Evolutionary conservation across 1,140 invertebrate species (phyloP).

Genomic region (Eupeodes corollae): DNA sequence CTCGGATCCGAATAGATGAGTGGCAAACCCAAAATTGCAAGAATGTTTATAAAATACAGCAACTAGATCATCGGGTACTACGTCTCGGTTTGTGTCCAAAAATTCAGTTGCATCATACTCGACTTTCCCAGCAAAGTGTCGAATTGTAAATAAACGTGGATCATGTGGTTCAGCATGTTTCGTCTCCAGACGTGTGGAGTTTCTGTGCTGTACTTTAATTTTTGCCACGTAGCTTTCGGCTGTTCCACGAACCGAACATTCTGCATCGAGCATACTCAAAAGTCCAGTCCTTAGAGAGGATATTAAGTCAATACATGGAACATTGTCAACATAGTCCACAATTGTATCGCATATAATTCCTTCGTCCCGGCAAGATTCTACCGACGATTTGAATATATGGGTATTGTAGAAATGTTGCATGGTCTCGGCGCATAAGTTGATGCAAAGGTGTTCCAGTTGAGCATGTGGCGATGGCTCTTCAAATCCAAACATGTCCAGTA

Average conservation of each 20-base stretch:
- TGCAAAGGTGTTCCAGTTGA: slow-evolving; percentile 85
- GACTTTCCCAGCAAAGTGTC: slow-evolving; percentile 83
- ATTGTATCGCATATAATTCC: slow-evolving; percentile 83
- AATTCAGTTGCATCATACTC: slow-evolving; percentile 84
- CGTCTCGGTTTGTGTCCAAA: slow-evolving; percentile 82
- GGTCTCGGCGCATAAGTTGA: slow-evolving; percentile 90
- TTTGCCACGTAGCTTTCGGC: slow-evolving; percentile 82
- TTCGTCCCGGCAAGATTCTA: slow-evolving; percentile 87
- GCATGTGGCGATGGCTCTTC: slow-evolving; percentile 76
- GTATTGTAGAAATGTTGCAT: slow-evolving; percentile 98
- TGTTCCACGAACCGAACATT: slow-evolving; percentile 75
- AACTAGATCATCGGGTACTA: slow-evolving; percentile 82
- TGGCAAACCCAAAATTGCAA: slow-evolving; percentile 91
- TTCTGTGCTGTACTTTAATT: slow-evolving; percentile 72
- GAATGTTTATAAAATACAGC: slow-evolving; percentile 85
- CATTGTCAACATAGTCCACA: slow-evolving; percentile 90
- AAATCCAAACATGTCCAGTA: slow-evolving; percentile 92
- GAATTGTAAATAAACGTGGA: slow-evolving; percentile 75
- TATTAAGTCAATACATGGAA: slow-evolving; percentile 89
- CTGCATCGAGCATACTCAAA: slow-evolving; percentile 84
- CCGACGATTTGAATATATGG: slow-evolving; percentile 88
- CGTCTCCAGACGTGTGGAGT: slow-evolving; percentile 49
- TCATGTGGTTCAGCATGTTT: slow-evolving; percentile 50
- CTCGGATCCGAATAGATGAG: slow-evolving; percentile 85
- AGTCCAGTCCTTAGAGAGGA: slow-evolving; percentile 84